Conservation (phyloP, 2,888 invertebrate species). For the Orchesella flavescens region DNA sequence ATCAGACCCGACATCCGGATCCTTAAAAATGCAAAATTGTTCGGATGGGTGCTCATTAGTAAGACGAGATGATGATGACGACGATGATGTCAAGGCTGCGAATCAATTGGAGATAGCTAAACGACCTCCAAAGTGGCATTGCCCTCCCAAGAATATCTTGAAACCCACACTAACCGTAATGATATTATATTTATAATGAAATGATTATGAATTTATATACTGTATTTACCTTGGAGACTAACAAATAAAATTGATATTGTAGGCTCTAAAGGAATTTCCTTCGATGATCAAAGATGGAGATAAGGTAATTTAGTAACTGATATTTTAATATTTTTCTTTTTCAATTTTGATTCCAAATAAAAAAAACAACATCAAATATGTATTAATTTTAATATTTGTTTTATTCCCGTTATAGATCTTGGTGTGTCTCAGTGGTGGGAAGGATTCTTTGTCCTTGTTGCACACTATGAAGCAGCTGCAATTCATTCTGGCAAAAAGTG, state of each 20-base stretch:
- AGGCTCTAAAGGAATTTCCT: slow-evolving; percentile 85
- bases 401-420: slow-evolving; percentile 77
- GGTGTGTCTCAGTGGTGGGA: slow-evolving; percentile 88
- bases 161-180: slow-evolving; percentile 84
- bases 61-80: slow-evolving; percentile 16
- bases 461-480: slow-evolving; percentile 90
- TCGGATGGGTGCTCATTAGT: slow-evolving; percentile 9
- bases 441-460: slow-evolving; percentile 87
- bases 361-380: background rate
- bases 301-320: slow-evolving; percentile 63
- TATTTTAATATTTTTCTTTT: background rate
- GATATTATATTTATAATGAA: background rate
- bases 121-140: slow-evolving; percentile 78
- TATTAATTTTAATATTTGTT: slow-evolving; percentile 12
- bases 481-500: slow-evolving; percentile 83
- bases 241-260: background rate
- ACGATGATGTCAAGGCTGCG: background rate
- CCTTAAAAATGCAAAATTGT: slow-evolving; percentile 14
- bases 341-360: background rate
- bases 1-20: background rate
- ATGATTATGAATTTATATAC: background rate
- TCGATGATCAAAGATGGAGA: slow-evolving; percentile 88
- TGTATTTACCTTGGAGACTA: background rate
- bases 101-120: slow-evolving; percentile 5
- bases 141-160: slow-evolving; percentile 87